Evolutionary conservation across 2,113 vertebrate genomes (phyloP).

Genomic region (Ginglymostoma cirratum): DNA sequence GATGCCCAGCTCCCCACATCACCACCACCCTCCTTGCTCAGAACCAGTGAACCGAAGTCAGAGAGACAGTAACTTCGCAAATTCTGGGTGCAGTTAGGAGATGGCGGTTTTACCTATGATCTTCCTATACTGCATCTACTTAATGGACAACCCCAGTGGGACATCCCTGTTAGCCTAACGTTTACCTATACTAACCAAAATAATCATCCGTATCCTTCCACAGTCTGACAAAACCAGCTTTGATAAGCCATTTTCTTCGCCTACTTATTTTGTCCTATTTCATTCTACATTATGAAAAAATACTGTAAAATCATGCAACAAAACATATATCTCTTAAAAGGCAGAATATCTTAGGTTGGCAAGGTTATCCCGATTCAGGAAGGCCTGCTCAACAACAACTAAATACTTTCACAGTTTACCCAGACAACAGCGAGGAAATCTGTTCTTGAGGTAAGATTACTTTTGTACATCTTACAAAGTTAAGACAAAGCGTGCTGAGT

Average conservation of each 20-base stretch:
- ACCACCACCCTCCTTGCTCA: too few relatives aligned
- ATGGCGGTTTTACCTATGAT: not conserved
- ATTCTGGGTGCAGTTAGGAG: not conserved
- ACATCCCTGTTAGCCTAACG: too few relatives aligned
- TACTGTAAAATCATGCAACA: not conserved
- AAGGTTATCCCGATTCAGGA: not conserved
- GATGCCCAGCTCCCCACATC: too few relatives aligned
- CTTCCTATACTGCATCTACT: not conserved
- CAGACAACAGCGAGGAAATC: not conserved
- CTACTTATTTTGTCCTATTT: not conserved
- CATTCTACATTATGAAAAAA: not conserved
- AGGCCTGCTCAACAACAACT: not conserved
- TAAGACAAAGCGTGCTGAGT: not conserved
- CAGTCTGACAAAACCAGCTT: not conserved
- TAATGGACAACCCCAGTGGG: not conserved
- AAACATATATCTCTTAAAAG: not conserved
- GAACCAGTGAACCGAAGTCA: not conserved
- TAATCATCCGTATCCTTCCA: not conserved
- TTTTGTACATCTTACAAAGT: not conserved
- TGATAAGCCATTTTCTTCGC: not conserved
- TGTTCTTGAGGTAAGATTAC: not conserved
- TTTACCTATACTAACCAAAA: not conserved
- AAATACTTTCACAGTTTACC: not conserved
- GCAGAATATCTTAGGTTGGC: not conserved
- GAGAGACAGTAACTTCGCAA: not conserved